phyloP scores from a whole-genome alignment of 2,113 vertebrate genomes.

The Nyctereutes procyonoides region DNA sequence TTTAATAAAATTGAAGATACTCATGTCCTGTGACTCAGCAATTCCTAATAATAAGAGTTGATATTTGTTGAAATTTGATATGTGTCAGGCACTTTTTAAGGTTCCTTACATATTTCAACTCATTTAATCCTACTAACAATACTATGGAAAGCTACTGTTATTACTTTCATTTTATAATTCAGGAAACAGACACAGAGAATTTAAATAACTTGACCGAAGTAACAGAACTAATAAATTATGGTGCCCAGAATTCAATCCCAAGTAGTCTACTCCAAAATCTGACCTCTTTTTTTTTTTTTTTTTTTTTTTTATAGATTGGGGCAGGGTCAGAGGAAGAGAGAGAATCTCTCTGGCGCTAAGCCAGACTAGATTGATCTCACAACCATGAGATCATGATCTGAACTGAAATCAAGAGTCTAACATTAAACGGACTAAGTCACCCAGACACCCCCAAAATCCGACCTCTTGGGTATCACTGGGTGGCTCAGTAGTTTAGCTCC shows the following conservation, averaged over 20 bases:
- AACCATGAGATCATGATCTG: background rate
- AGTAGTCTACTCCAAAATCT: background rate
- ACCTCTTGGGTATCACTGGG: background rate
- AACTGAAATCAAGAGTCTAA: background rate
- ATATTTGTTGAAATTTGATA: background rate
- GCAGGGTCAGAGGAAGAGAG: background rate
- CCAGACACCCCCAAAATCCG: background rate
- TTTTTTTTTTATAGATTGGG: background rate
- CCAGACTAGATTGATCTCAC: background rate
- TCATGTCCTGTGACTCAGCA: background rate
- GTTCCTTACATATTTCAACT: background rate
- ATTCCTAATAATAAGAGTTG: background rate
- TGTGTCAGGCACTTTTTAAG: background rate
- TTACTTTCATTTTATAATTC: background rate
- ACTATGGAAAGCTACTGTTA: background rate
- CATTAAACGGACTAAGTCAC: background rate
- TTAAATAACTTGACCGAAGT: background rate
- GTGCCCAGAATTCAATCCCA: background rate
- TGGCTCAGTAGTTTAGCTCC: too few relatives aligned
- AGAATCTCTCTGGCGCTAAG: background rate
- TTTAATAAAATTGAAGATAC: background rate
- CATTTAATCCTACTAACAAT: background rate
- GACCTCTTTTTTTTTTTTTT: background rate
- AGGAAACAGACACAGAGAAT: background rate
- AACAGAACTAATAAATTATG: background rate